Evolutionary conservation across 2,888 invertebrate genomes (phyloP), one percentile per base, ranked within the genome.

Genomic region (Sinohyriopsis cumingii): DNA sequence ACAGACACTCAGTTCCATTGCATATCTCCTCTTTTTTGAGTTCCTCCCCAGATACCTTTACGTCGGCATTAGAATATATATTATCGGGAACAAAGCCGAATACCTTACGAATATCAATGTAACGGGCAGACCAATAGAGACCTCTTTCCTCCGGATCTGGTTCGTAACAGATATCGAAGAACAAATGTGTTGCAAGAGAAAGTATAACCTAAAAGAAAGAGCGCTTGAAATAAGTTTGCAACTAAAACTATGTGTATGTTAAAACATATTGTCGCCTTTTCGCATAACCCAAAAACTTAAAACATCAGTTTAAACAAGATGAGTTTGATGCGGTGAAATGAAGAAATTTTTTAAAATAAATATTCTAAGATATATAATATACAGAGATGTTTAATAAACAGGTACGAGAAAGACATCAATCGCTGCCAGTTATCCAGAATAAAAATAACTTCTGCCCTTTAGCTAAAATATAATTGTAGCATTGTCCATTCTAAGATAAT

Each of bases 91-190:
- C 79, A 63, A 84, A 84, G 20, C 78, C 73, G 68, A 86, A 88
- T 1, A 81, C 72, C 63, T 84, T 87, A n/a, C 76, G 67, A 4
- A 84, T 84, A 75, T 84, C 82, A 7, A 82, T 81, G 71, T 78
- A 87, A 20, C 88, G 76, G 0, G 87, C 73, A 0, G 88, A 87
- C 89, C 89, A 89, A 67, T 86, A 85, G n/a, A 86, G 71, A 2
- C 89, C 89, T 33, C 86, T 77, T 71, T 87, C 86, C 59, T 81
- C 80, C 0, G 87, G 86, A 67, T 87, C 86, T 0, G 84, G 85
- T 67, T 85, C 87, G 55, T 87, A 78, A 5, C 84, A 83, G 53
- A 85, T 85, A 68, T 87, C 86, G 63, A 87, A 82, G 69, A 86
- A 87, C 20, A 85, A 71, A 63, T 84, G 86, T 25, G 86, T 87